Evolutionary conservation across 2,113 vertebrate genomes (phyloP).

Genomic region (Brachyhypopomus gauderio): DNA sequence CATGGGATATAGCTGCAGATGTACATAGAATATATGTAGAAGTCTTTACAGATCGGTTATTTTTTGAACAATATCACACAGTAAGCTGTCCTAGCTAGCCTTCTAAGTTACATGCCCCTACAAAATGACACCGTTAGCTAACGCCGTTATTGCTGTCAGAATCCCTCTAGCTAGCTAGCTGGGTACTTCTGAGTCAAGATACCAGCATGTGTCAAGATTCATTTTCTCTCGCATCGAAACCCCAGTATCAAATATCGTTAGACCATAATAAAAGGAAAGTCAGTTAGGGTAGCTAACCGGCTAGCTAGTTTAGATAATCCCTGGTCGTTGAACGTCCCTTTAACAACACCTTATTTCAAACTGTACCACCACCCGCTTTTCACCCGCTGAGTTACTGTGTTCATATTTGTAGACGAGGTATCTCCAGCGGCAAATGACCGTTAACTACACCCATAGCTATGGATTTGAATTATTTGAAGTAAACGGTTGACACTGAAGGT

Average conservation of each 20-base stretch:
- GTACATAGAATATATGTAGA: background rate
- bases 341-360: background rate
- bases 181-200: background rate
- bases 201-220: no score
- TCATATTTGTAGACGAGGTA: background rate
- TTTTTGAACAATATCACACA: background rate
- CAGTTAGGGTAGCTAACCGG: background rate
- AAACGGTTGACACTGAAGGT: background rate
- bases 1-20: background rate
- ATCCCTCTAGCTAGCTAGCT: background rate
- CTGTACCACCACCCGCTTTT: background rate
- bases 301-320: background rate
- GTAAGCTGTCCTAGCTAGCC: background rate
- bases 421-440: background rate
- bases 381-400: background rate
- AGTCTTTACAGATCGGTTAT: background rate
- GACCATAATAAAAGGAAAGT: no score
- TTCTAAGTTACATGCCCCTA: background rate
- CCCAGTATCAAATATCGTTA: no score
- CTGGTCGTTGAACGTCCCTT: background rate
- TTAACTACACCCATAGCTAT: background rate
- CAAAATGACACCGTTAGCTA: background rate
- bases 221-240: no score
- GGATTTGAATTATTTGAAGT: no score
- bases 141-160: slow-evolving; percentile 11